These are phyloP conservation scores for western clawed frog (Xenopus tropicalis) DNA, from an alignment of 2,113 vertebrate genomes.

Conservation along the genomic window UCB_Xtro_10.0 CM004444.2:12176001-12176500, in stretches of 20 bases:
- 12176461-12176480: too few species aligned
- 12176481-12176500: too few species aligned
- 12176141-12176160: neutral
- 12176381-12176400: neutral
- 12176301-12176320: constrained; percentile 39
- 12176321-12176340: neutral
- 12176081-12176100: too few species aligned
- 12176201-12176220: constrained; percentile 10
- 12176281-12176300: constrained; percentile 1
- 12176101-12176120: too few species aligned
- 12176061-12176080: too few species aligned
- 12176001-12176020: too few species aligned
- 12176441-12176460: too few species aligned
- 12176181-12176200: constrained; percentile 16
- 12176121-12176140: too few species aligned
- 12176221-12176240: constrained; percentile 31
- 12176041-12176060: too few species aligned
- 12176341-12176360: constrained; percentile 3
- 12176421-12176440: neutral
- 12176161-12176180: neutral
- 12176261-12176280: constrained; percentile 20
- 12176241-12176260: constrained; percentile 11
- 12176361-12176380: neutral
- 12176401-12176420: neutral
- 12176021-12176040: too few species aligned